phyloP scores from a whole-genome alignment of 2,113 vertebrate genomes.

The Lontra canadensis region DNA sequence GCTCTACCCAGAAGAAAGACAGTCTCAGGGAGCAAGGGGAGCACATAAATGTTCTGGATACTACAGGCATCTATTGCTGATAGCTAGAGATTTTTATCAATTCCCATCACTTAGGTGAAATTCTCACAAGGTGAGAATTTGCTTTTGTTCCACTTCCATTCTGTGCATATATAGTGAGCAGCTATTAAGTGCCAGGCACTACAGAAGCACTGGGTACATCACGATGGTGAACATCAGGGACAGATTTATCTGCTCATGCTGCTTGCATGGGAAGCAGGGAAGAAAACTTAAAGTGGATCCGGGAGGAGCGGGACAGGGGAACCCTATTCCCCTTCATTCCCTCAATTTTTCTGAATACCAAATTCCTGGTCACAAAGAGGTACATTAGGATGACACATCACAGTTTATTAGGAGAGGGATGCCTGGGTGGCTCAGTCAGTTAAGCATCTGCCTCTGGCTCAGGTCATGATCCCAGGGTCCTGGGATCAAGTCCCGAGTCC shows the following conservation, averaged over 20 bases:
- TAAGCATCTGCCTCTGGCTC: no score
- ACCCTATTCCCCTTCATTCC: neutral
- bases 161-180: neutral
- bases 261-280: neutral
- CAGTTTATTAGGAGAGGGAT: neutral
- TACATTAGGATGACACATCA: neutral
- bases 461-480: no score
- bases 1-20: neutral
- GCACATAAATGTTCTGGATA: neutral
- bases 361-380: neutral
- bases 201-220: neutral
- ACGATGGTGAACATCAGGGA: neutral
- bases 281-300: neutral
- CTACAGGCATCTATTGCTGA: neutral
- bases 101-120: neutral
- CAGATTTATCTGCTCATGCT: neutral
- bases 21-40: no score
- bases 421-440: neutral
- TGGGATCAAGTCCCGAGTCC: no score
- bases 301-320: neutral
- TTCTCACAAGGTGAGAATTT: neutral
- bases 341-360: neutral
- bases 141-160: constrained; percentile 12
- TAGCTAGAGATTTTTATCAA: constrained; percentile 2
- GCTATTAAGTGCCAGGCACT: neutral